Evolutionary conservation across 2,888 invertebrate species (phyloP), one percentile per base, ranked within the genome.

Genomic region (Herminia tarsipennalis): DNA sequence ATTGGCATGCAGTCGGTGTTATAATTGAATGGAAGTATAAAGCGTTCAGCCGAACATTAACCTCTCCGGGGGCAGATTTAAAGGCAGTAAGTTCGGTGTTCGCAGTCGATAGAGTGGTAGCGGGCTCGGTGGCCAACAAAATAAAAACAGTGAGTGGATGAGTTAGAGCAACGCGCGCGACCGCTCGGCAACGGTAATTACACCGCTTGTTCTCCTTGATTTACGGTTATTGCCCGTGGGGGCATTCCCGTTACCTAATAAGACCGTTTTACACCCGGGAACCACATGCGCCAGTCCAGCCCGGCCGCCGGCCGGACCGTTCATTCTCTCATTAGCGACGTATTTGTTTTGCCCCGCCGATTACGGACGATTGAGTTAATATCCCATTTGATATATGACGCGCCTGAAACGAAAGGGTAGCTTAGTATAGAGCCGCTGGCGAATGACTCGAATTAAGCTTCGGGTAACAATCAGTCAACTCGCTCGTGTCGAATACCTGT

Each of bases 181-280:
- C 88, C 88, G 88, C 86, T 84, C 85, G 81, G 81, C 87, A 82
- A 73, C 85, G 88, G 92, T 92, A 92, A 92, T 92, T 92, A 92
- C 92, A 88, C 88, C 89, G 92, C 92, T 92, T 92, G 92, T 90
- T 92, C 89, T 87, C 84, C 86, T 86, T 92, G 90, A 89, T 89
- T 92, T 92, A 92, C 89, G 89, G 91, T 92, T 92, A 92, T 92
- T 92, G 92, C 91, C 87, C 87, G 86, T 84, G 86, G 88, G 89
- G 90, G 88, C 81, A 88, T 88, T 86, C 88, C 87, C 83, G 89
- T 86, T 89, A 90, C 90, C 88, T 90, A 91, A 91, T 90, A 91
- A 91, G 90, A 88, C 83, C 88, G 85, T 88, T 90, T 89, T 88
- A 86, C 89, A 87, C 85, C 79, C 84, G 83, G 78, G 83, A 76